phyloP scores from a whole-genome alignment of 1,140 invertebrate species.

The Amphibalanus amphitrite region DNA sequence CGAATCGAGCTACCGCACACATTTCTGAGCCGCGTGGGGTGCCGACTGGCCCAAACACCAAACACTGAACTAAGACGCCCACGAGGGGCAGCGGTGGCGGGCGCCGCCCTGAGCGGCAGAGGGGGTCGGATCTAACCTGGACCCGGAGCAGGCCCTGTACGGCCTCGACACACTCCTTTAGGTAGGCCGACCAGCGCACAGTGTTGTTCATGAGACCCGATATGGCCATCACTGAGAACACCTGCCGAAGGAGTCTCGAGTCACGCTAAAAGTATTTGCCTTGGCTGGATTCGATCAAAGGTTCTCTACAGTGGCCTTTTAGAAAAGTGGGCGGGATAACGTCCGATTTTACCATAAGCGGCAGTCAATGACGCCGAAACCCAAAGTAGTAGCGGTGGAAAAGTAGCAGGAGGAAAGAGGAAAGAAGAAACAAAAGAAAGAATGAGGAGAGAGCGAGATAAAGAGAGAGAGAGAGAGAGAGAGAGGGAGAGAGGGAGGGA shows the following conservation, averaged over 20 bases:
- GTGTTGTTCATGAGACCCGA: not conserved
- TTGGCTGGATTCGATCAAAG: too few relatives aligned
- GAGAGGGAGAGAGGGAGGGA: not conserved
- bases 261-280: too few relatives aligned
- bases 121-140: not conserved
- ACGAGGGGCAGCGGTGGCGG: too few relatives aligned
- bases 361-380: too few relatives aligned
- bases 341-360: too few relatives aligned
- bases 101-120: not conserved
- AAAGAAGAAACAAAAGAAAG: not conserved
- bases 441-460: too few relatives aligned
- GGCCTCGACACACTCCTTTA: not conserved
- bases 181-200: not conserved
- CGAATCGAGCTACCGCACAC: too few relatives aligned
- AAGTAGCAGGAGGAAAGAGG: not conserved
- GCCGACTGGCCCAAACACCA: too few relatives aligned
- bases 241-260: not conserved
- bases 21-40: too few relatives aligned
- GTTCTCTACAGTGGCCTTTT: too few relatives aligned
- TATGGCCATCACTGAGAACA: not conserved
- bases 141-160: not conserved
- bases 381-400: not conserved
- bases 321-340: too few relatives aligned
- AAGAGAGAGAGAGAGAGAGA: conserved; percentile 3
- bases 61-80: too few relatives aligned